A percentile compares a stretch with the other conserved stretches of the same genome.
These are phyloP conservation scores for Lysandra coridon DNA, from an alignment of 2,888 invertebrate species.

Conservation along the genomic window DNA sequence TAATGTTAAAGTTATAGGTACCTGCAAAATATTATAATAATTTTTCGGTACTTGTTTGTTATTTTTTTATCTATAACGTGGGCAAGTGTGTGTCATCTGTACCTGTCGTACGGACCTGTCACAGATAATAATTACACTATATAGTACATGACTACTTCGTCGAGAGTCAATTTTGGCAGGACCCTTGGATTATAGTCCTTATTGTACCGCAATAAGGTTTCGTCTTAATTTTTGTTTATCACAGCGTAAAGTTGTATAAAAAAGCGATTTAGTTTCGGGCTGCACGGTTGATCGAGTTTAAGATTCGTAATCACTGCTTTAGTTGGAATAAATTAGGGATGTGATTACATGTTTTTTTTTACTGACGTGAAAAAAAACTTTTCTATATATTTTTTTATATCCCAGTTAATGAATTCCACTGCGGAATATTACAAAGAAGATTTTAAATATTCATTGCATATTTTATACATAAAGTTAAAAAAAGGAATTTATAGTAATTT, in stretches of 20 bases:
- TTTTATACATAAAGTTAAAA: no score
- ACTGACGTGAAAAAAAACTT: constrained; percentile 24
- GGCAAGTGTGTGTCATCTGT: constrained; percentile 59
- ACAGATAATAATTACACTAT: constrained; percentile 75
- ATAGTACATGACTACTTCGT: constrained; percentile 61
- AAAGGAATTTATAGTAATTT: no score
- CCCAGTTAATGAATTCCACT: neutral
- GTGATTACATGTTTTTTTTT: constrained; percentile 14
- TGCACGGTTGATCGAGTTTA: constrained; percentile 69
- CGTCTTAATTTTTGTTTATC: constrained; percentile 36
- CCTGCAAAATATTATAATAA: neutral
- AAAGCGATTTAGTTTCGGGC: constrained; percentile 51
- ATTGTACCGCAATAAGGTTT: constrained; percentile 39
- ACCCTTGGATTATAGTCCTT: constrained; percentile 45
- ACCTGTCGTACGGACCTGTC: constrained; percentile 68
- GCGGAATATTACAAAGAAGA: neutral
- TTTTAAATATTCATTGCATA: neutral
- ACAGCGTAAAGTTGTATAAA: constrained; percentile 20
- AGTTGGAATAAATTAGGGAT: constrained; percentile 60
- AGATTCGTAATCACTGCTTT: constrained; percentile 63
- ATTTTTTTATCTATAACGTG: constrained; percentile 32
- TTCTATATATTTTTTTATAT: neutral
- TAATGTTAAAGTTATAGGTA: neutral
- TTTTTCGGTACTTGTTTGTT: constrained; percentile 18
- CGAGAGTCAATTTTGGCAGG: constrained; percentile 42